Evolutionary conservation across 2,888 invertebrate genomes (phyloP).

Genomic region (Colostygia pectinataria): DNA sequence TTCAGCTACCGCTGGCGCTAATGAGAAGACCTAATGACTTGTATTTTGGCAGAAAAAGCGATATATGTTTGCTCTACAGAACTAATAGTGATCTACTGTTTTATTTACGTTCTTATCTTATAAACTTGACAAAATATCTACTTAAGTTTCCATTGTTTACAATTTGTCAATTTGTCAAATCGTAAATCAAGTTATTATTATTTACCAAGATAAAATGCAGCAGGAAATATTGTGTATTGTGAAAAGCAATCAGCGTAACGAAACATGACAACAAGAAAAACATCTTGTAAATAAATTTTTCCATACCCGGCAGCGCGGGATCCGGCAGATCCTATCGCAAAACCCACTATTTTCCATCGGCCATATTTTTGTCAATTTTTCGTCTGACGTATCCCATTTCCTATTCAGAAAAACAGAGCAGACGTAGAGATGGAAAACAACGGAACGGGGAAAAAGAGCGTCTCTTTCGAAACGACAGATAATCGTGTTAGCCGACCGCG

Average conservation of each 20-base stretch:
- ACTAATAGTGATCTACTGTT: slow-evolving; percentile 1
- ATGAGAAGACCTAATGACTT: slow-evolving; percentile 55
- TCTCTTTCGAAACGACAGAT: slow-evolving; percentile 79
- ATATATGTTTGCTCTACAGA: slow-evolving; percentile 21
- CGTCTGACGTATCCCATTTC: slow-evolving; percentile 81
- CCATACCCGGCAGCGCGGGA: slow-evolving; percentile 53
- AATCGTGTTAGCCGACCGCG: slow-evolving; percentile 80
- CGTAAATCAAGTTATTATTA: background rate
- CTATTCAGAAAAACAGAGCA: slow-evolving; percentile 81
- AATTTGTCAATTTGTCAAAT: background rate
- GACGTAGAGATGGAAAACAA: slow-evolving; percentile 81
- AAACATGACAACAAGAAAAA: slow-evolving; percentile 62
- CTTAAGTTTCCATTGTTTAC: background rate
- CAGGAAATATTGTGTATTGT: slow-evolving; percentile 1
- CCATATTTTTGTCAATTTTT: slow-evolving; percentile 82
- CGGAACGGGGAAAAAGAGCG: slow-evolving; percentile 77
- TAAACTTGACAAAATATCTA: too few relatives aligned
- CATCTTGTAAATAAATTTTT: slow-evolving; percentile 67
- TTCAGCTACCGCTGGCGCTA: slow-evolving; percentile 59
- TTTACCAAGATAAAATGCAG: slow-evolving; percentile 5
- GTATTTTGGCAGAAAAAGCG: slow-evolving; percentile 22
- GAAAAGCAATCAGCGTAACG: slow-evolving; percentile 31
- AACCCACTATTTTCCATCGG: slow-evolving; percentile 78
- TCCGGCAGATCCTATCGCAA: slow-evolving; percentile 74
- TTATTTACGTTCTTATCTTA: background rate